Conservation (phyloP, 2,113 vertebrate species). For the Crypturellus undulatus region DNA sequence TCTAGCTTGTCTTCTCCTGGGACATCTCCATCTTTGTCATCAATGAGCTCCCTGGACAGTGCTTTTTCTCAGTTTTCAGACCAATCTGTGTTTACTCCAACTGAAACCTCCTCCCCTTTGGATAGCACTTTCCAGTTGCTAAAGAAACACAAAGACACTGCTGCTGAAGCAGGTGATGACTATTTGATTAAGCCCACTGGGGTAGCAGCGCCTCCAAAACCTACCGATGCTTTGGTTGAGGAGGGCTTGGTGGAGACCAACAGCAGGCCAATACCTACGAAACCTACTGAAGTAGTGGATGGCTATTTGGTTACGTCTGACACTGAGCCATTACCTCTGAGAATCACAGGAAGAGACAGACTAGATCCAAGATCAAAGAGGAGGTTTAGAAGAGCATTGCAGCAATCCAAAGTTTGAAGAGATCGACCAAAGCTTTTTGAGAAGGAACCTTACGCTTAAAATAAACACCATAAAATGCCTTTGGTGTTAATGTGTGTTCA, state of each 20-base stretch:
- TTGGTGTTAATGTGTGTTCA: slow-evolving; percentile 57
- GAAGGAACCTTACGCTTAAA: slow-evolving; percentile 81
- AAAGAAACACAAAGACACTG: slow-evolving; percentile 58
- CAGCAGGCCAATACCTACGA: slow-evolving; percentile 37
- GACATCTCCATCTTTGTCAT: slow-evolving; percentile 88
- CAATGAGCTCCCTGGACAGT: slow-evolving; percentile 89
- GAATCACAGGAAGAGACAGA: slow-evolving; percentile 71
- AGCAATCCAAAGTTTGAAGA: slow-evolving; percentile 81
- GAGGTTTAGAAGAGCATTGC: slow-evolving; percentile 80
- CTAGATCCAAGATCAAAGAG: slow-evolving; percentile 74
- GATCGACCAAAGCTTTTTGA: slow-evolving; percentile 84
- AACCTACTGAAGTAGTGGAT: slow-evolving; percentile 53
- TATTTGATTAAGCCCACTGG: slow-evolving; percentile 40
- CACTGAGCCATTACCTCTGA: slow-evolving; percentile 61
- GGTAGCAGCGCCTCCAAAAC: slow-evolving; percentile 38
- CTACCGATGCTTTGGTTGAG: slow-evolving; percentile 7
- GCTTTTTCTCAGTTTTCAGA: slow-evolving; percentile 93
- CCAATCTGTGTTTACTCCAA: slow-evolving; percentile 79
- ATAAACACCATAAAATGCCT: slow-evolving; percentile 61
- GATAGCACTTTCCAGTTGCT: slow-evolving; percentile 67
- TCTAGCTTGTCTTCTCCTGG: slow-evolving; percentile 91
- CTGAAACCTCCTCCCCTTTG: slow-evolving; percentile 75
- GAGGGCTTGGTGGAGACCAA: slow-evolving; percentile 49
- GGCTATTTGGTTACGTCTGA: slow-evolving; percentile 77
- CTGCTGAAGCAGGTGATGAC: slow-evolving; percentile 43